Base-by-base conservation (phyloP, 2,797 vertebrate genomes). In the Tamandua tetradactyla region DNA sequence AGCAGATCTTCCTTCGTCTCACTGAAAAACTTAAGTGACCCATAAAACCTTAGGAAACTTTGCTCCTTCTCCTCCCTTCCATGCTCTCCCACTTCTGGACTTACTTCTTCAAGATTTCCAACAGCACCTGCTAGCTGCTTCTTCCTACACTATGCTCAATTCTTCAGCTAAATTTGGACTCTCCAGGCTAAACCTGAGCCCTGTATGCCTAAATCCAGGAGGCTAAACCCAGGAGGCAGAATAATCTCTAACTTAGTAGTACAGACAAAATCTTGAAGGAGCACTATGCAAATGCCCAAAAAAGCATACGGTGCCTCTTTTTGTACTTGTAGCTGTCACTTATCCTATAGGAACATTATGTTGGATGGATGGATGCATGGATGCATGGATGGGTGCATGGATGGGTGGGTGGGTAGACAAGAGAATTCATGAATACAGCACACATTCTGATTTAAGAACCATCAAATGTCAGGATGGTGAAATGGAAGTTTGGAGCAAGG, bases 391-490 rank as follows among this genome's bases (percentile, higher is more conserved):
- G 64, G 69, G 30, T 7, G 42, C 61, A 1, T 7, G 10, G n/a
- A n/a, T 71, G 69, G 7, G 13, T 25, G 22, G 64, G 68, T 37
- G 64, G 69, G 17, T 7, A 42, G 61, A 1, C 7, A 7, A 37
- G 30, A 0, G 59, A 47, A 5, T 7, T 55, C 22, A 55, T 5
- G 17, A 49, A 18, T 12, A 2, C 66, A 9, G 2, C 0, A 1
- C 4, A 17, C 11, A 44, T 61, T 61, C 74, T 62, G 42, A 47
- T 71, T 62, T 69, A 68, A n/a, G 75, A 81, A 4, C 68, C 18
- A 0, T 30, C 62, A 30, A 23, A 42, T 12, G n/a, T 85, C 55
- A 42, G 25, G 23, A 32, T 30, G n/a, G 47, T 64, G 35, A 49
- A 23, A 25, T 1, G 15, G n/a, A 74, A 59, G 23, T 27, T 57